Conservation (phyloP, 2,113 vertebrate genomes). For the Thamnophis sirtalis region DNA sequence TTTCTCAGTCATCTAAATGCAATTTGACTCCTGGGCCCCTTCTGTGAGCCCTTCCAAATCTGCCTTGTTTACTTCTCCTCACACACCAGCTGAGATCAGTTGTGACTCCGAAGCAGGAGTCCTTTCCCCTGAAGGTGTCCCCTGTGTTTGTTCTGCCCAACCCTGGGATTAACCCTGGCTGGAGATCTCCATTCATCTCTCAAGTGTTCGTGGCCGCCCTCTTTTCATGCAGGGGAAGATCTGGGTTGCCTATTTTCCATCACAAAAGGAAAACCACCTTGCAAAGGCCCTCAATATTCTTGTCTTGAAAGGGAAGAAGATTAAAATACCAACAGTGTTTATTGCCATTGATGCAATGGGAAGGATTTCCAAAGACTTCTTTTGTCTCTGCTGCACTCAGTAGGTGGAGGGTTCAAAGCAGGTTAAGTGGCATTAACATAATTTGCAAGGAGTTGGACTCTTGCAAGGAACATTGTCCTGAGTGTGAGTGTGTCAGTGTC, state of each 20-base stretch:
- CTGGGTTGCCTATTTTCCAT: conserved; percentile 68
- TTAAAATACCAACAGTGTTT: conserved; percentile 66
- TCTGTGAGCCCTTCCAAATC: not conserved
- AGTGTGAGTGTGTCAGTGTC: not conserved
- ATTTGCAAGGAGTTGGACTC: conserved; percentile 73
- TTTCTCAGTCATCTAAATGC: conserved; percentile 41
- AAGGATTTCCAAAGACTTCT: conserved; percentile 63
- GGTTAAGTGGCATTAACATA: conserved; percentile 74
- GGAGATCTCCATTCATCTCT: conserved; percentile 52
- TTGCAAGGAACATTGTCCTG: not conserved
- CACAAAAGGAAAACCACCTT: conserved; percentile 63
- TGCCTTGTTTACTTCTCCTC: not conserved
- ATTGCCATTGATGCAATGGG: conserved; percentile 66
- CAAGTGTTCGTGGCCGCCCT: conserved; percentile 50
- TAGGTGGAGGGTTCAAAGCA: conserved; percentile 72
- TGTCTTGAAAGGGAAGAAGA: conserved; percentile 59
- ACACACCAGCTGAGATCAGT: not conserved
- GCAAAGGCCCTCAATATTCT: conserved; percentile 57
- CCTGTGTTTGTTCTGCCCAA: conserved; percentile 44
- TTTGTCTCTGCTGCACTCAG: conserved; percentile 65
- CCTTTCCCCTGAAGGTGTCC: conserved; percentile 1
- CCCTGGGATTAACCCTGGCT: conserved; percentile 60
- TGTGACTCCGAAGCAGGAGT: conserved; percentile 38
- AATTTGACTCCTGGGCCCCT: conserved; percentile 32
- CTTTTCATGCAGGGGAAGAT: conserved; percentile 45